Percentiles rank a stretch among this genome's conserved stretches.
phyloP scores from a whole-genome alignment of 2,888 invertebrate species.

The Lycophotia porphyrea region DNA sequence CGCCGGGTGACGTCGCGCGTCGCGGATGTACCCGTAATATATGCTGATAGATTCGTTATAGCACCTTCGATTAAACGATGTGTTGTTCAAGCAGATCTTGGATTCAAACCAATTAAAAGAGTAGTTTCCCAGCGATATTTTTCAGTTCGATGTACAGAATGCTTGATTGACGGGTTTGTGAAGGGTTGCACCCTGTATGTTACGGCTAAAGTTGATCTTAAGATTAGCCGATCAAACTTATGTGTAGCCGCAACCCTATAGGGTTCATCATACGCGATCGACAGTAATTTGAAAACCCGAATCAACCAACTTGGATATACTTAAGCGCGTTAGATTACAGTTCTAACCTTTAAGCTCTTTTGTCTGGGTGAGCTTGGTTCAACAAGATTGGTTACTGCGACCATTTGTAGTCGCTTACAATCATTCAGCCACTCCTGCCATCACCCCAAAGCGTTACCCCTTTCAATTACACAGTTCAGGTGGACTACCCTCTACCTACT shows the following conservation, averaged over 20 bases:
- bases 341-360: neutral
- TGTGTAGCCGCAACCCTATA: neutral
- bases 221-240: no score
- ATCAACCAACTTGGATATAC: no score
- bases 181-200: neutral
- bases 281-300: no score
- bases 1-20: slow-evolving; percentile 47
- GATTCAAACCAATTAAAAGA: no score
- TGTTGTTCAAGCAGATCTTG: neutral
- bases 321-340: neutral
- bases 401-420: neutral
- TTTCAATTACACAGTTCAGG: slow-evolving; percentile 6
- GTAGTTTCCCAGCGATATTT: neutral
- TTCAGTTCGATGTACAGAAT: no score
- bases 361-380: no score
- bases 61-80: slow-evolving; percentile 5
- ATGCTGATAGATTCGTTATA: slow-evolving; percentile 49
- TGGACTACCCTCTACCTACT: neutral
- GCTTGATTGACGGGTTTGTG: neutral
- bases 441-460: neutral
- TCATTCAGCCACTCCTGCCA: neutral
- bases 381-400: no score
- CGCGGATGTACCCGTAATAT: slow-evolving; percentile 55
- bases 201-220: no score
- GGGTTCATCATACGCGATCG: no score